phyloP scores from a whole-genome alignment of 2,888 invertebrate species.

The Archips xylosteana region DNA sequence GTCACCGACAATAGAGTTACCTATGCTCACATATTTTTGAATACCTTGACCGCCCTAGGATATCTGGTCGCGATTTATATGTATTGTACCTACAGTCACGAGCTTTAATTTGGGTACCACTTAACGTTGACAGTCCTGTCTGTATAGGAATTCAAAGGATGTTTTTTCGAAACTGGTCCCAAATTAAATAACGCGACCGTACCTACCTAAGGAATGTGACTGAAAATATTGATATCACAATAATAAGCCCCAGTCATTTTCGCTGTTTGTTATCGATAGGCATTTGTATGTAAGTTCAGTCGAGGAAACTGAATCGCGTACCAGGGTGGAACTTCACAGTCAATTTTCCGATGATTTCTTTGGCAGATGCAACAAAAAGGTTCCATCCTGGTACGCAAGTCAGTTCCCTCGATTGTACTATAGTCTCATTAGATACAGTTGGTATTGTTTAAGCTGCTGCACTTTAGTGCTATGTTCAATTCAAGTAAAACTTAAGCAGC shows the following conservation, averaged over 20 bases:
- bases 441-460: neutral
- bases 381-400: no score
- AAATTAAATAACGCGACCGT: no score
- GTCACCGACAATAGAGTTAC: neutral
- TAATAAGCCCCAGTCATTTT: slow-evolving; percentile 11
- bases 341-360: no score
- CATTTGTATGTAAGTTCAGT: neutral
- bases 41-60: neutral
- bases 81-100: neutral
- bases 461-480: neutral
- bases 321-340: no score
- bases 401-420: neutral
- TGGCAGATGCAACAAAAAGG: no score
- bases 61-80: no score
- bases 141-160: no score
- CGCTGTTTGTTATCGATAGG: slow-evolving; percentile 1
- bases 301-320: no score
- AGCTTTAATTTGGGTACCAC: no score
- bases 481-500: neutral
- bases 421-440: neutral
- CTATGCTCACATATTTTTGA: neutral
- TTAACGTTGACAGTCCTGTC: no score
- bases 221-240: slow-evolving; percentile 24
- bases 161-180: no score
- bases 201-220: slow-evolving; percentile 22